Conservation (phyloP, 2,888 invertebrate species). For the Melolontha melolontha region DNA sequence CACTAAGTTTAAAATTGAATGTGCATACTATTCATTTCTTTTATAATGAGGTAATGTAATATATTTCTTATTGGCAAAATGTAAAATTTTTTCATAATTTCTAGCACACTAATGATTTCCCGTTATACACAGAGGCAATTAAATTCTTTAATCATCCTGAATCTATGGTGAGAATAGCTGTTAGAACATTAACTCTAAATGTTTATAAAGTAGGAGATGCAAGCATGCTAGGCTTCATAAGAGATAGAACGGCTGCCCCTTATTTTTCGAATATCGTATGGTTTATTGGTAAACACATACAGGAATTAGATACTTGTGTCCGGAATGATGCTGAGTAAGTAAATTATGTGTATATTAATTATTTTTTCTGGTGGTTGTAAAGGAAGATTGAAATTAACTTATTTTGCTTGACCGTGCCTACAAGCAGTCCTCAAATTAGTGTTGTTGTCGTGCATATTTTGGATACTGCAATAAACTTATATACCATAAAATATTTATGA, state of each 20-base stretch:
- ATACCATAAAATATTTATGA: no score
- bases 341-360: slow-evolving; percentile 18
- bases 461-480: no score
- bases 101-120: slow-evolving; percentile 98
- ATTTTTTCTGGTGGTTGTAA: no score
- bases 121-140: slow-evolving; percentile 98
- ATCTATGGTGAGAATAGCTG: slow-evolving; percentile 99
- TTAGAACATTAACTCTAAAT: slow-evolving; percentile 96
- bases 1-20: slow-evolving; percentile 96
- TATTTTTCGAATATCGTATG: slow-evolving; percentile 99
- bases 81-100: slow-evolving; percentile 52
- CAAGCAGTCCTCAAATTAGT: no score
- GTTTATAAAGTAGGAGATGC: slow-evolving; percentile 95
- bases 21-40: slow-evolving; percentile 99
- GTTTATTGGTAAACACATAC: slow-evolving; percentile 98
- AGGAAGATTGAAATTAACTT: no score
- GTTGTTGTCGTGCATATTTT: no score
- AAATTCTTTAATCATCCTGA: slow-evolving; percentile 99
- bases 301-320: slow-evolving; percentile 95
- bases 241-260: slow-evolving; percentile 96
- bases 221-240: slow-evolving; percentile 94
- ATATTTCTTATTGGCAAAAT: neutral
- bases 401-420: no score
- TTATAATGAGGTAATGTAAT: slow-evolving; percentile 90
- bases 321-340: slow-evolving; percentile 95